Evolutionary conservation across 2,797 vertebrate species (phyloP).

Genomic region (Nannoperca obscura): DNA sequence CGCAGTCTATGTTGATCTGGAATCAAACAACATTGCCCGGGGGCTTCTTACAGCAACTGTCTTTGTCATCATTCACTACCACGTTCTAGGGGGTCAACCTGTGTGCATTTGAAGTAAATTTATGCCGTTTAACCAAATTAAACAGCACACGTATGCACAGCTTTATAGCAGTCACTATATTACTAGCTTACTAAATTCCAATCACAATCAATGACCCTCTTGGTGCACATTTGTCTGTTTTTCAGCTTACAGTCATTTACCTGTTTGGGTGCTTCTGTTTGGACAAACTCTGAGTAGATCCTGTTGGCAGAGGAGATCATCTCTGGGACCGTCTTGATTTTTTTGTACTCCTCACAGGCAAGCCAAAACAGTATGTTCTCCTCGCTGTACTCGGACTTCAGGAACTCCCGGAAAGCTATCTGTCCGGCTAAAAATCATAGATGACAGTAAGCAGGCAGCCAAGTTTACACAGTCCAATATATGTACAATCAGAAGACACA

Average conservation of each 20-base stretch:
- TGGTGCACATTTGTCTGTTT: background rate
- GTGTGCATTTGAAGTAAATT: conserved; percentile 3
- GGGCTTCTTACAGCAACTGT: conserved; percentile 22
- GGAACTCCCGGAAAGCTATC: conserved; percentile 91
- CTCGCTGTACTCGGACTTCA: conserved; percentile 95
- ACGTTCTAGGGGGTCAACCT: background rate
- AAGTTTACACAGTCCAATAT: background rate
- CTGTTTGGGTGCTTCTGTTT: conserved; percentile 93
- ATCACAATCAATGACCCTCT: conserved; percentile 1
- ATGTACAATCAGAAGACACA: background rate
- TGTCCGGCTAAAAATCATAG: conserved; percentile 86
- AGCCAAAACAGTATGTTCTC: conserved; percentile 97
- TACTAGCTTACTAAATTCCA: background rate
- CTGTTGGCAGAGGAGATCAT: conserved; percentile 90
- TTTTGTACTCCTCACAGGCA: conserved; percentile 95
- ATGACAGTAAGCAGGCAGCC: background rate
- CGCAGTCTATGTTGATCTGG: conserved; percentile 97
- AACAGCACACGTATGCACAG: background rate
- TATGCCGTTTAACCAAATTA: background rate
- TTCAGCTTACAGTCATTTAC: conserved; percentile 73
- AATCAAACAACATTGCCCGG: conserved; percentile 63
- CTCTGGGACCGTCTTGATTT: conserved; percentile 88
- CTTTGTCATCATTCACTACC: conserved; percentile 25
- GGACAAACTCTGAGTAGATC: conserved; percentile 96
- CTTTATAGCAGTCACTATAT: conserved; percentile 1